Evolutionary conservation across 2,888 invertebrate species (phyloP).

Genomic region (Ennomos quercinarius): DNA sequence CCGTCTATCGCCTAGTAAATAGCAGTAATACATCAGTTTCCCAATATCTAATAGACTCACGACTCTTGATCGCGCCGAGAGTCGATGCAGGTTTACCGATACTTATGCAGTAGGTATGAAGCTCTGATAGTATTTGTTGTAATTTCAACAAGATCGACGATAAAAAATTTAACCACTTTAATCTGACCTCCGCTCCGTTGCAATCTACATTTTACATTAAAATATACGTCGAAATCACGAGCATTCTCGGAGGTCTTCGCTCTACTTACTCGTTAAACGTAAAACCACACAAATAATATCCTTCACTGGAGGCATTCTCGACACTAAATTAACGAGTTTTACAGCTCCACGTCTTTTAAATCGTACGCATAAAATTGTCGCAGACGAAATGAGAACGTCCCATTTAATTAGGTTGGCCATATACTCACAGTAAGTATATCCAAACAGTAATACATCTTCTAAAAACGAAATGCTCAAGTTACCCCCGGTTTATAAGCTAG

Average conservation of each 20-base stretch:
- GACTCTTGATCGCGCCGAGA: not conserved
- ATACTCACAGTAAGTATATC: constrained; percentile 27
- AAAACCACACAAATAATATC: constrained; percentile 63
- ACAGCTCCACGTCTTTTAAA: constrained; percentile 66
- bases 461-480: too few relatives aligned
- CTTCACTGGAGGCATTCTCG: constrained; percentile 61
- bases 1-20: constrained; percentile 45
- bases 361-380: constrained; percentile 75
- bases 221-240: not conserved
- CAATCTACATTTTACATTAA: not conserved
- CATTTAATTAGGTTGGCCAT: constrained; percentile 75
- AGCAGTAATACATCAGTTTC: constrained; percentile 46
- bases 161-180: not conserved
- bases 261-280: constrained; percentile 58
- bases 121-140: not conserved
- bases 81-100: not conserved
- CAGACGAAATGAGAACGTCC: constrained; percentile 70
- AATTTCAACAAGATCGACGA: not conserved
- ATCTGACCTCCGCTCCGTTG: too few relatives aligned
- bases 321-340: constrained; percentile 71
- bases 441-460: not conserved
- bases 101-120: too few relatives aligned
- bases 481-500: too few relatives aligned
- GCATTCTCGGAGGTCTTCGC: constrained; percentile 13
- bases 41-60: constrained; percentile 37